Evolutionary conservation across 2,888 invertebrate genomes (phyloP), one percentile per base, ranked within the genome.

Genomic region (Sphinx pinastri): DNA sequence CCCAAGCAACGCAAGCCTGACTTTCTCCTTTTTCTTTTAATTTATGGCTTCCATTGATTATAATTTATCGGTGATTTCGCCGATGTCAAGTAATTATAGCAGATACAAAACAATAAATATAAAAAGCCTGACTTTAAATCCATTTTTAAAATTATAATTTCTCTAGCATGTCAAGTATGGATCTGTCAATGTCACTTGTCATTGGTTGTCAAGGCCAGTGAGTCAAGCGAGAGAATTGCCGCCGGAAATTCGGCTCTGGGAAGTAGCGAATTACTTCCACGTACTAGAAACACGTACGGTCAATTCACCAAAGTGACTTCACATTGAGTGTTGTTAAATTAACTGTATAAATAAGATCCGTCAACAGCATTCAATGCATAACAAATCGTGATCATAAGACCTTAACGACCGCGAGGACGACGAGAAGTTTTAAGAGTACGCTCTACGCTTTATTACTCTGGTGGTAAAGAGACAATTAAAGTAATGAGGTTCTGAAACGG

Each of bases 221-320:
- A 79, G 79, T 71, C 80, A 76, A 72, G 69, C 69, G 73, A 73
- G 72, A 75, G 68, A 67, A 74, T 67, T 70, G 71, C 74, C 72
- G 74, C 71, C 77, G 79, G 78, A 80, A 79, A 79, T 77, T 76
- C 76, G 74, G 69, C 69, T 73, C 70, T 72, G 74, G 76, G 76
- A 78, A 80, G 76, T 73, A 75, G 68, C 51, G 69, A 79, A 73
- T 76, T 76, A 79, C 78, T 80, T 83, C 80, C 81, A 77, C 77
- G 75, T 78, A 67, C 67, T 68, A 51, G 19, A 63, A 16, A 45
- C 49, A 47, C 47, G 69, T 45, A 63, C 69, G 38, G 10, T 63
- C 54, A 60, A 55, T 55, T 68, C 51, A 60, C n/a, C 63, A 45
- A 57, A 16, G 60, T 60, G 31, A 60, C 60, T n/a, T 19, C 13